Percentiles rank a stretch among this genome's conserved stretches.
Conservation (phyloP, 2,797 vertebrate genomes). For the Liasis olivaceus region DNA sequence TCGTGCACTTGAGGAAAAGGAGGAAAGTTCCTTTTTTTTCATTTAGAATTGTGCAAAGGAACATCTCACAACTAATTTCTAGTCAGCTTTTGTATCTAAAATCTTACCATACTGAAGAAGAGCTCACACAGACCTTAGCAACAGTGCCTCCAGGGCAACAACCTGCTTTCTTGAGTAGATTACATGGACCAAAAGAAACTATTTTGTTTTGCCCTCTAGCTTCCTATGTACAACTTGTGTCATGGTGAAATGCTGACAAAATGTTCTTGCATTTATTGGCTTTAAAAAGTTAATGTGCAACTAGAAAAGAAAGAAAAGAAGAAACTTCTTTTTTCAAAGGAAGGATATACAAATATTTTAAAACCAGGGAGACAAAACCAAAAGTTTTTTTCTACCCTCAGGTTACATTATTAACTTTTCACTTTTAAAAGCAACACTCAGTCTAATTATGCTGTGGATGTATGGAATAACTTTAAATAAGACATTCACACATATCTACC, state of each 20-base stretch:
- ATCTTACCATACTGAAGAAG: constrained; percentile 43
- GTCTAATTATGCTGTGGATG: constrained; percentile 17
- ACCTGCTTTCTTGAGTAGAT: constrained; percentile 57
- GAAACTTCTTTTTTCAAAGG: not conserved
- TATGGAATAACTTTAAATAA: not conserved
- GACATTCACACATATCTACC: not conserved
- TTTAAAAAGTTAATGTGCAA: constrained; percentile 50
- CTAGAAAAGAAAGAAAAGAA: constrained; percentile 18
- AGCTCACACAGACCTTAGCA: constrained; percentile 28
- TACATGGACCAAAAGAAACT: constrained; percentile 64
- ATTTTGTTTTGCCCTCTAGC: constrained; percentile 70
- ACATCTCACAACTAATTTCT: not conserved
- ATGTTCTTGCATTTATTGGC: constrained; percentile 46
- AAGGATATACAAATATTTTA: not conserved
- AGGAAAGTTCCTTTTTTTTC: constrained; percentile 15
- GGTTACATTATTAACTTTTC: not conserved
- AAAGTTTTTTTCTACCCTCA: not conserved
- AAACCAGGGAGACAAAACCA: not conserved
- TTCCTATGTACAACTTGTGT: constrained; percentile 61
- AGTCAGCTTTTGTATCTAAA: constrained; percentile 32
- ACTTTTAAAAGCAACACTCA: not conserved
- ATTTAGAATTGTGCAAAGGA: constrained; percentile 40
- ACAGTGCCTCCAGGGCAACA: constrained; percentile 55
- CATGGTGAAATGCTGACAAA: constrained; percentile 64
- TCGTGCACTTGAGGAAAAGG: not conserved